phyloP scores from a whole-genome alignment of 2,888 invertebrate genomes.

The Cheilosia pagana region DNA sequence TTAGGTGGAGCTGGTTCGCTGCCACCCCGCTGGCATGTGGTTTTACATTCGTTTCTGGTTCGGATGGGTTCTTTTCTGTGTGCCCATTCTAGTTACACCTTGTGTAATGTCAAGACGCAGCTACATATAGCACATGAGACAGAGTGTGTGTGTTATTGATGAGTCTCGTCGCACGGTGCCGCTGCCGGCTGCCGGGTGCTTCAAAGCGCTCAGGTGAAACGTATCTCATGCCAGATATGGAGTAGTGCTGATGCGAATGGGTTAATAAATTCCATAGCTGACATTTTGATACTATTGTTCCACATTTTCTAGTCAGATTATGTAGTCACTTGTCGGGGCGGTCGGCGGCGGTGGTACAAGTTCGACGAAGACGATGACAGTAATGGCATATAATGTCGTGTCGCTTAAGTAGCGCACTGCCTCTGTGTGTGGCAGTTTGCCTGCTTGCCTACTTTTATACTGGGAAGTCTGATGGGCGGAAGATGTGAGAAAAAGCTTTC shows the following conservation, averaged over 20 bases:
- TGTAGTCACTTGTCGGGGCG: slow-evolving; percentile 14
- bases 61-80: background rate
- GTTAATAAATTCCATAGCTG: slow-evolving; percentile 30
- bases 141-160: slow-evolving; percentile 21
- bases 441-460: background rate
- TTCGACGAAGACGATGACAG: background rate
- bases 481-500: slow-evolving; percentile 47
- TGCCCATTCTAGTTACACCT: slow-evolving; percentile 1
- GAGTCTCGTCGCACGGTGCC: slow-evolving; percentile 1
- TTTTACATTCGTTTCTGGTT: slow-evolving; percentile 3
- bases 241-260: background rate
- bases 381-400: slow-evolving; percentile 40
- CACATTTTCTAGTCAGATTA: slow-evolving; percentile 20
- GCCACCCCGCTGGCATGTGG: background rate
- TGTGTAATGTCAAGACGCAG: slow-evolving; percentile 1
- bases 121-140: background rate
- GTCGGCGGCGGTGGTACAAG: background rate
- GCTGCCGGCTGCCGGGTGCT: background rate
- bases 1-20: background rate
- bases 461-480: slow-evolving; percentile 17
- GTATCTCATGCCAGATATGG: background rate
- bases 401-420: slow-evolving; percentile 20
- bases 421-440: background rate
- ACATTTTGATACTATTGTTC: slow-evolving; percentile 27
- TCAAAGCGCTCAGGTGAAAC: slow-evolving; percentile 29